A percentile compares a stretch with the other conserved stretches of the same genome.
Evolutionary conservation across 2,113 vertebrate genomes (phyloP).

Genomic region (Onychostoma macrolepis): DNA sequence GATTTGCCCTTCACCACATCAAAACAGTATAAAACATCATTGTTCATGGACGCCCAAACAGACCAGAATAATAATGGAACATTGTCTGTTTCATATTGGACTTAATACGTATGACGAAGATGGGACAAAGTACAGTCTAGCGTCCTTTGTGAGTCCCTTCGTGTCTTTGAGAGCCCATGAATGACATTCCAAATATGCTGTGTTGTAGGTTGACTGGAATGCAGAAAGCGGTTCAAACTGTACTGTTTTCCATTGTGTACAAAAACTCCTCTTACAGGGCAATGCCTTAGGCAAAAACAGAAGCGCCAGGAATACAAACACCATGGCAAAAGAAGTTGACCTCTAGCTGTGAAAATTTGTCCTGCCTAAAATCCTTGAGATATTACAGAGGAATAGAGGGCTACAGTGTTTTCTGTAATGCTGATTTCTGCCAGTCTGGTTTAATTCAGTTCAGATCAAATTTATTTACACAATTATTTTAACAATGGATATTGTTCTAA

Average conservation of each 20-base stretch:
- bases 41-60: conserved; percentile 53
- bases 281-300: conserved; percentile 55
- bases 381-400: conserved; percentile 62
- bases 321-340: conserved; percentile 68
- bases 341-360: conserved; percentile 65
- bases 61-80: conserved; percentile 56
- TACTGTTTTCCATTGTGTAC: conserved; percentile 59
- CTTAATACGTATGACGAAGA: conserved; percentile 62
- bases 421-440: conserved; percentile 39
- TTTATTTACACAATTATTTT: not conserved
- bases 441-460: not conserved
- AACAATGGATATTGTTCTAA: conserved; percentile 1
- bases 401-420: conserved; percentile 55
- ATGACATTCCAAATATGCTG: conserved; percentile 65
- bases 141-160: conserved; percentile 62
- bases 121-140: conserved; percentile 56
- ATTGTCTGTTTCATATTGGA: conserved; percentile 50
- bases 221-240: conserved; percentile 52
- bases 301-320: conserved; percentile 69
- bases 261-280: conserved; percentile 58
- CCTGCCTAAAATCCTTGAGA: conserved; percentile 63
- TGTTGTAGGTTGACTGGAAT: conserved; percentile 70
- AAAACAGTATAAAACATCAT: conserved; percentile 54
- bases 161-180: conserved; percentile 53
- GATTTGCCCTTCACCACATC: conserved; percentile 59